Conservation (phyloP, 1,140 invertebrate genomes). For the Monochamus saltuarius region DNA sequence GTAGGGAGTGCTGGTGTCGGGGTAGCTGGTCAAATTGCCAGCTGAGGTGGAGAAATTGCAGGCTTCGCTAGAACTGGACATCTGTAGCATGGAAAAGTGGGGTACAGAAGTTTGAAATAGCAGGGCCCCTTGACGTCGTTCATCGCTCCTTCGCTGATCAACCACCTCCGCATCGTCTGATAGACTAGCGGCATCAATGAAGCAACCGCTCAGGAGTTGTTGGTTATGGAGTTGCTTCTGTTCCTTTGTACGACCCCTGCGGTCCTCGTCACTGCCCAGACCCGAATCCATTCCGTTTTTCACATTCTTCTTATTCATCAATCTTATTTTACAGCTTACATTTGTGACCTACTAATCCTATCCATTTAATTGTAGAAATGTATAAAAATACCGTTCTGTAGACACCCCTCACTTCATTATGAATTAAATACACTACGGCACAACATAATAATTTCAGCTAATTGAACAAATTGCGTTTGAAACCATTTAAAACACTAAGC, state of each 20-base stretch:
- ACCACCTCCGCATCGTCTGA: constrained; percentile 59
- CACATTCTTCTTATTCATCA: constrained; percentile 35
- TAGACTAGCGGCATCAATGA: constrained; percentile 73
- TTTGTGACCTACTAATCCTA: constrained; percentile 13
- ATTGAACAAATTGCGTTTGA: no score
- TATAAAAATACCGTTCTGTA: background rate
- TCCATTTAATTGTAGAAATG: constrained; percentile 4
- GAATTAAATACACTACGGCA: background rate
- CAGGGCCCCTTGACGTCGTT: constrained; percentile 60
- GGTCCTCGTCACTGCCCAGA: constrained; percentile 58
- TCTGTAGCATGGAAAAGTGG: constrained; percentile 51
- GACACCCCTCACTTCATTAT: background rate
- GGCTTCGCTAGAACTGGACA: constrained; percentile 31
- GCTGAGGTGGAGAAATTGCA: constrained; percentile 16
- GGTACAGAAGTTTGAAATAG: constrained; percentile 63
- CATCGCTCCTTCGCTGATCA: constrained; percentile 57
- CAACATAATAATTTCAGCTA: no score
- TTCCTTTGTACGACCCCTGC: constrained; percentile 61
- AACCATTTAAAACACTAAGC: no score
- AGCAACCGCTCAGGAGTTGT: constrained; percentile 61
- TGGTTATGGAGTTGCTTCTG: constrained; percentile 71
- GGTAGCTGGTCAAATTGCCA: constrained; percentile 25
- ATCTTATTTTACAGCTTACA: constrained; percentile 1
- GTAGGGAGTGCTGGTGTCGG: constrained; percentile 53
- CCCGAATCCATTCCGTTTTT: constrained; percentile 60